phyloP scores from a whole-genome alignment of 2,113 vertebrate species.

The Nymphicus hollandicus region DNA sequence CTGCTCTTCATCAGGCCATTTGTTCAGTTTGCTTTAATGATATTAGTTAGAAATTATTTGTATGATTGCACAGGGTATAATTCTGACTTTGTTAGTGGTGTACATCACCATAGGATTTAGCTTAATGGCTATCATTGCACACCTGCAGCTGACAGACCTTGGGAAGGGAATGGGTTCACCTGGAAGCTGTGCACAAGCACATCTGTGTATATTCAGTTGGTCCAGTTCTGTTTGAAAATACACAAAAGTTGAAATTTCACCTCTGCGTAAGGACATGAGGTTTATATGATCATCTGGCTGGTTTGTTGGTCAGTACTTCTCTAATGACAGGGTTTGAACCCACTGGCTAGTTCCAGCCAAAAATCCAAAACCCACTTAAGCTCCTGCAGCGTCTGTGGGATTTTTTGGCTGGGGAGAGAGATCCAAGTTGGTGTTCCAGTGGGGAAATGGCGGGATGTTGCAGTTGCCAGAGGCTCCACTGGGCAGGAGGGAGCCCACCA shows the following conservation, averaged over 20 bases:
- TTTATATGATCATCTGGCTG: not conserved
- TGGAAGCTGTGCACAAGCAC: not conserved
- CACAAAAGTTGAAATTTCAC: not conserved
- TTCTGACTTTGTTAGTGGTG: not conserved
- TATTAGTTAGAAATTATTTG: not conserved
- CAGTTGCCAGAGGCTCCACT: not conserved
- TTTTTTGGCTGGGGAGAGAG: not conserved
- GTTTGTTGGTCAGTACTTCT: not conserved
- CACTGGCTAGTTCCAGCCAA: not conserved
- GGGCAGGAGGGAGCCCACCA: not conserved
- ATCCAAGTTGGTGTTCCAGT: not conserved
- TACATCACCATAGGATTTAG: not conserved
- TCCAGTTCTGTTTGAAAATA: not conserved
- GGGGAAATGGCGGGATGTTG: not conserved
- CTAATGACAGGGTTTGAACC: not conserved
- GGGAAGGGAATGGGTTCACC: not conserved
- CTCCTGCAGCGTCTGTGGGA: not conserved
- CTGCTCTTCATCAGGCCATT: not conserved
- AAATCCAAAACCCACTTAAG: not conserved
- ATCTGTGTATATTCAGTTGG: not conserved
- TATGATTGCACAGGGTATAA: not conserved
- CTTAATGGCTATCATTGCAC: not conserved
- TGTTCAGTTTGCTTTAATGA: not conserved
- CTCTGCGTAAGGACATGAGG: not conserved
- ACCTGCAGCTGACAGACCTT: not conserved